Evolutionary conservation across 2,888 invertebrate species (phyloP).

Genomic region (Agrotis ipsilon): DNA sequence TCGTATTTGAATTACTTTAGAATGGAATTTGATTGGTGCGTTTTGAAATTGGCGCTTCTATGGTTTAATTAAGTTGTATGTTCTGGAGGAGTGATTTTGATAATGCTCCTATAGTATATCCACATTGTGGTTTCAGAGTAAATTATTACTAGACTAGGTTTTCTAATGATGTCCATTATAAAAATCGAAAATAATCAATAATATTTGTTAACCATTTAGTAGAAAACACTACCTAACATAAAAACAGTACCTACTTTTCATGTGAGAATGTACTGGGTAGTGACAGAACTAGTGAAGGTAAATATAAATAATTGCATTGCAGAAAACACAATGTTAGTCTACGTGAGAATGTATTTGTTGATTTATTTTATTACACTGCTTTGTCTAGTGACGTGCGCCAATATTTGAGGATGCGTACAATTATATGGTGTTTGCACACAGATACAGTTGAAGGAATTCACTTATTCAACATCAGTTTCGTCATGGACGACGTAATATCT

Average conservation of each 20-base stretch:
- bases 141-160: too few relatives aligned
- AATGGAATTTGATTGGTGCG: constrained; percentile 22
- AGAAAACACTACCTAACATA: too few relatives aligned
- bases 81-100: too few relatives aligned
- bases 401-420: constrained; percentile 49
- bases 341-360: constrained; percentile 39
- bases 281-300: not conserved
- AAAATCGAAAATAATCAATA: too few relatives aligned
- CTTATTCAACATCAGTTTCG: constrained; percentile 27
- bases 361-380: constrained; percentile 43
- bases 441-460: constrained; percentile 39
- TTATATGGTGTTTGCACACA: constrained; percentile 66
- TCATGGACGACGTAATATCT: constrained; percentile 25
- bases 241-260: not conserved
- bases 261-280: too few relatives aligned
- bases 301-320: constrained; percentile 18
- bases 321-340: constrained; percentile 35
- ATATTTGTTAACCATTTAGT: too few relatives aligned
- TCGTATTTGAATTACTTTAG: constrained; percentile 48
- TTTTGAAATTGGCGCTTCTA: constrained; percentile 3
- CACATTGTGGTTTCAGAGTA: too few relatives aligned
- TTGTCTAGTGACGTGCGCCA: constrained; percentile 40
- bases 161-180: too few relatives aligned
- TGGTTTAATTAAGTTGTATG: not conserved
- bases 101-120: too few relatives aligned